Conservation (phyloP, 1,140 invertebrate genomes). For the Drosophila murphyi region DNA sequence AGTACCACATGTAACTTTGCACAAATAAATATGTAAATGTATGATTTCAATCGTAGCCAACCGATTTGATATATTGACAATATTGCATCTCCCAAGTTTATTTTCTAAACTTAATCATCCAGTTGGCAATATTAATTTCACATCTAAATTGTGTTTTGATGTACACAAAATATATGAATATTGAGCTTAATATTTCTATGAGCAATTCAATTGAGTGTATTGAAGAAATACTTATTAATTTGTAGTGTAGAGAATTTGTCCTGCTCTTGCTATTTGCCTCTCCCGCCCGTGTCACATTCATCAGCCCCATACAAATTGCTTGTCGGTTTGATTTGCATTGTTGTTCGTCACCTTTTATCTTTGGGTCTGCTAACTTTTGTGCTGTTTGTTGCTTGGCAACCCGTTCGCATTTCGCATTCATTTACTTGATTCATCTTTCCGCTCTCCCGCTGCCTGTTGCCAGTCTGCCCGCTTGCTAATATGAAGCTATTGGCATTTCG, state of each 20-base stretch:
- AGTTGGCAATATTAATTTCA: no score
- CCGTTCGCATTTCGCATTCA: constrained; percentile 45
- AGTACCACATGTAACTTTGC: no score
- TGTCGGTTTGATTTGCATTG: constrained; percentile 13
- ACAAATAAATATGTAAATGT: no score
- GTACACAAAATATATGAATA: no score
- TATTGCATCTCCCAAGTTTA: no score
- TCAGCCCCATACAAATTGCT: background rate
- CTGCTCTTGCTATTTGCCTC: background rate
- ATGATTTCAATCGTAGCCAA: no score
- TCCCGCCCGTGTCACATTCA: background rate
- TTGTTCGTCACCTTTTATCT: constrained; percentile 39
- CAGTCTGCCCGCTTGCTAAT: background rate
- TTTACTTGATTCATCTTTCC: constrained; percentile 3
- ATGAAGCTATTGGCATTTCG: constrained; percentile 38
- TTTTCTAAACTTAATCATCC: no score
- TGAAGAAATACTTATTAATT: background rate
- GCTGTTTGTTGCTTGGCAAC: constrained; percentile 46
- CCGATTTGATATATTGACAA: no score
- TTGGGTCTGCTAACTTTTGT: constrained; percentile 28
- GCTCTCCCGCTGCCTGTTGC: background rate
- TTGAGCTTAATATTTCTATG: no score
- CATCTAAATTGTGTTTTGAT: no score
- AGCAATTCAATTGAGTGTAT: background rate
- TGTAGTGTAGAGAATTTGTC: background rate